phyloP scores from a whole-genome alignment of 2,113 vertebrate species.

The Camelus dromedarius region DNA sequence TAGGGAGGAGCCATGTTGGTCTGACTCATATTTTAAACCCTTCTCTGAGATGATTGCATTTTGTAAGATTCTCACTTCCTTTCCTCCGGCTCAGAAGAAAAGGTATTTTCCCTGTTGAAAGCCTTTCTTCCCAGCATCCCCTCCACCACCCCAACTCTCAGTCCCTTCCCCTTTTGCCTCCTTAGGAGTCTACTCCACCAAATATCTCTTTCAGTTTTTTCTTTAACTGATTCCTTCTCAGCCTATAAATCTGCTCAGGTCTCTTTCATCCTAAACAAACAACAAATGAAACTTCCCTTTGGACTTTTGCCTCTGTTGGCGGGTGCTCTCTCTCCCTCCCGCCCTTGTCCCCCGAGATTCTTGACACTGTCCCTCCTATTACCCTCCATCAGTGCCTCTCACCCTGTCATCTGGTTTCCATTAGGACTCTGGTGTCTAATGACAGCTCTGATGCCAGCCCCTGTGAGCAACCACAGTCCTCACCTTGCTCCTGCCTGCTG shows the following conservation, averaged over 20 bases:
- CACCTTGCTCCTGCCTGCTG: too few species aligned
- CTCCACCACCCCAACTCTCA: background rate
- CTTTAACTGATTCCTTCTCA: background rate
- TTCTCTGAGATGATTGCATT: background rate
- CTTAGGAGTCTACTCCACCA: background rate
- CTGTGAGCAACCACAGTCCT: accelerated
- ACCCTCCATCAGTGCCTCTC: background rate
- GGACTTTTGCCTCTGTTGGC: background rate
- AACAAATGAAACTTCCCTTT: background rate
- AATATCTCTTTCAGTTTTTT: background rate
- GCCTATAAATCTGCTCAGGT: background rate
- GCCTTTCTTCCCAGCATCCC: too few species aligned
- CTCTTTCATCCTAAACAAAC: background rate
- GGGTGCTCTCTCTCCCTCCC: background rate
- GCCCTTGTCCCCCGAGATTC: background rate
- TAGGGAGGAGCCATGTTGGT: background rate
- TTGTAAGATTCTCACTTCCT: background rate
- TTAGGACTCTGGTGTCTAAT: accelerated
- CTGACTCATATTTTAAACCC: background rate
- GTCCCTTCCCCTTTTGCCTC: background rate
- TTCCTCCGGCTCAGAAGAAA: background rate
- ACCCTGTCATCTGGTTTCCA: background rate
- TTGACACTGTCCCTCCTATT: background rate
- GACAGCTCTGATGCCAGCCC: background rate
- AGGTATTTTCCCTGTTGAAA: background rate